Evolutionary conservation across 2,113 vertebrate genomes (phyloP).

Genomic region (Myodes glareolus): DNA sequence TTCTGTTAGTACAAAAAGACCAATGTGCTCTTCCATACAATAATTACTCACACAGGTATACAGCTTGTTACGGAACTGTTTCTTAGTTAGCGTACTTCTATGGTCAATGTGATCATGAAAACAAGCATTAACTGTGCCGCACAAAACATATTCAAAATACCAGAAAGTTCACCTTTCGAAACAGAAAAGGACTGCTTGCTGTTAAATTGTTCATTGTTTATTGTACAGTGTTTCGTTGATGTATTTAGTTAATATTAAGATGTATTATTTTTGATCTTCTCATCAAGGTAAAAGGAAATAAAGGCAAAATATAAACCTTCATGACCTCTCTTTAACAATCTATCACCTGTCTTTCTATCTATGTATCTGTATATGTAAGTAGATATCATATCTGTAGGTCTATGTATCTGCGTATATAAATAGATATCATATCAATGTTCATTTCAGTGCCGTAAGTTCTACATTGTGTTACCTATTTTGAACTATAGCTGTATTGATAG

Average conservation of each 20-base stretch:
- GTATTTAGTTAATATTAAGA: slow-evolving; percentile 31
- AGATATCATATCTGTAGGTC: too few relatives aligned
- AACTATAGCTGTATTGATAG: background rate
- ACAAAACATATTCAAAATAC: slow-evolving; percentile 12
- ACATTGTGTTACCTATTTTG: background rate
- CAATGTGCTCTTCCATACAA: background rate
- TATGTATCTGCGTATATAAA: background rate
- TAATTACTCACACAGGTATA: slow-evolving; percentile 19
- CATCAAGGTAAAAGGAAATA: background rate
- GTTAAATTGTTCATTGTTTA: background rate
- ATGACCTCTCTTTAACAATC: background rate
- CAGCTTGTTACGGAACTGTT: slow-evolving; percentile 52
- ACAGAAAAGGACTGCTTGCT: slow-evolving; percentile 4
- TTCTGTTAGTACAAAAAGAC: slow-evolving; percentile 27
- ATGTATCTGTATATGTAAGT: background rate
- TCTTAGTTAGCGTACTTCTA: slow-evolving; percentile 26
- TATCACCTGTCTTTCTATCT: background rate
- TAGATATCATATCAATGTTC: background rate
- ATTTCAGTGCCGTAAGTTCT: background rate
- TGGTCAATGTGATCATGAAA: slow-evolving; percentile 5
- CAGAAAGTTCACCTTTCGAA: background rate
- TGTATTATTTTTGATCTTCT: background rate
- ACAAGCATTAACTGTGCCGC: slow-evolving; percentile 2
- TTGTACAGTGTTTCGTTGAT: background rate
- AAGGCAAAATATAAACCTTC: slow-evolving; percentile 3